A percentile compares a stretch with the other conserved stretches of the same genome.
Evolutionary conservation across 1,140 invertebrate genomes (phyloP).

Genomic region (Meloidogyne exigua): DNA sequence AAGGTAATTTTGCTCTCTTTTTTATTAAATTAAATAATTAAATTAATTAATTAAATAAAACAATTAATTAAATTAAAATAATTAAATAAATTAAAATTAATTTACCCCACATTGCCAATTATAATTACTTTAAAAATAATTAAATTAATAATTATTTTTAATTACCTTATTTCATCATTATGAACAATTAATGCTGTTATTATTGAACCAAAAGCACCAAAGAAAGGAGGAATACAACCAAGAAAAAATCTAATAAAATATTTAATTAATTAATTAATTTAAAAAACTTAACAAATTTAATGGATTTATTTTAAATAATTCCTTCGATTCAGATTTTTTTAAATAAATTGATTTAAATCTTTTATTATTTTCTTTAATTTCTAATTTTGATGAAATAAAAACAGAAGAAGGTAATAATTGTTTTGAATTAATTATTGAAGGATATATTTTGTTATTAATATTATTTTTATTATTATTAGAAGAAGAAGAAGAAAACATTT

Average conservation of each 20-base stretch:
- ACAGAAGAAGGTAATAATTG: background rate
- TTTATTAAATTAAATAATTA: conserved; percentile 22
- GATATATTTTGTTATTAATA: background rate
- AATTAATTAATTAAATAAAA: conserved; percentile 31
- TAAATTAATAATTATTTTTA: conserved; percentile 21
- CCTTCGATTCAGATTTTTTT: conserved; percentile 27
- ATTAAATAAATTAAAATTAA: conserved; percentile 34
- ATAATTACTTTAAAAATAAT: conserved; percentile 44
- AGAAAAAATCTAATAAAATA: conserved; percentile 44
- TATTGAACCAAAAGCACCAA: conserved; percentile 60
- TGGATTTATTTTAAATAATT: conserved; percentile 47
- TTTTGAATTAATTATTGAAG: background rate
- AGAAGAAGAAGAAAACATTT: no score
- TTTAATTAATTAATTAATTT: background rate
- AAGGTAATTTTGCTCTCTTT: conserved; percentile 54
- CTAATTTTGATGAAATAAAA: conserved; percentile 1
- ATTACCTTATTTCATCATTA: conserved; percentile 61
- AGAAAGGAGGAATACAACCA: conserved; percentile 61
- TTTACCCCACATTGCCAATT: conserved; percentile 63
- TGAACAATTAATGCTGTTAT: conserved; percentile 58
- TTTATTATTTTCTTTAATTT: background rate
- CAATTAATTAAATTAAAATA: background rate
- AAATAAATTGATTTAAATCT: background rate
- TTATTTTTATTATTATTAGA: no score
- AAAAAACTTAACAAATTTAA: conserved; percentile 40